These are phyloP conservation scores for Leptinotarsa tumamoca DNA, from an alignment of 2,888 invertebrate genomes.

Conservation along the genomic window DNA sequence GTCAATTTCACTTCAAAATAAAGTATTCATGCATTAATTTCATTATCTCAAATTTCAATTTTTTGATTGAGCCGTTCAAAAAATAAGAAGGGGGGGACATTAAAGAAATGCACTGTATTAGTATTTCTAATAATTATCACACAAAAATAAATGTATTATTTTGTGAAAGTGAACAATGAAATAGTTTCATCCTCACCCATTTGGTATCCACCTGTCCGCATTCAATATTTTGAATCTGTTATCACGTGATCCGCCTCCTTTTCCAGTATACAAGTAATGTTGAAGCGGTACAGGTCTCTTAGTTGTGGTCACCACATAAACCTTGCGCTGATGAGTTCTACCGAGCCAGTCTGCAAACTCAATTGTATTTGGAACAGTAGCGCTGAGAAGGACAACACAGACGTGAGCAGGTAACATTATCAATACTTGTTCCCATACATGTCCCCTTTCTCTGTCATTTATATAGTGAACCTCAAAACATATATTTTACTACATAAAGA, in stretches of 20 bases:
- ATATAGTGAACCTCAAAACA: constrained; percentile 84
- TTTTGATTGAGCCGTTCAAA: no score
- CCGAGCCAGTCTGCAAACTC: constrained; percentile 97
- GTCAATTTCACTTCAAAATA: no score
- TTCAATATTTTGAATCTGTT: constrained; percentile 85
- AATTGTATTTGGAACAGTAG: constrained; percentile 96
- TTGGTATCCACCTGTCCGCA: constrained; percentile 78
- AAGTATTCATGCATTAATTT: no score
- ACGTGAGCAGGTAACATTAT: constrained; percentile 96
- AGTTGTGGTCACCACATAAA: constrained; percentile 92
- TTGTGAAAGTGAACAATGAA: background rate
- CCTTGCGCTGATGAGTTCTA: constrained; percentile 83
- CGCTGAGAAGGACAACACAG: constrained; percentile 95
- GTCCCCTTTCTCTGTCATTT: constrained; percentile 90
- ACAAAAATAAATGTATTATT: constrained; percentile 2
- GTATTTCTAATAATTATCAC: background rate
- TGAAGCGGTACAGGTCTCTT: constrained; percentile 96
- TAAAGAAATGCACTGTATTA: no score
- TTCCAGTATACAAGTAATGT: constrained; percentile 91
- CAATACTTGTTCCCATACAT: constrained; percentile 98
- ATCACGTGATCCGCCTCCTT: constrained; percentile 80
- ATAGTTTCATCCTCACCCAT: constrained; percentile 67
- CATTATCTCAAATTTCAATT: no score
- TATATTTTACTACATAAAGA: background rate
- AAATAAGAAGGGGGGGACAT: no score